Conservation (phyloP, 2,113 vertebrate species). For the Phainopepla nitens region DNA sequence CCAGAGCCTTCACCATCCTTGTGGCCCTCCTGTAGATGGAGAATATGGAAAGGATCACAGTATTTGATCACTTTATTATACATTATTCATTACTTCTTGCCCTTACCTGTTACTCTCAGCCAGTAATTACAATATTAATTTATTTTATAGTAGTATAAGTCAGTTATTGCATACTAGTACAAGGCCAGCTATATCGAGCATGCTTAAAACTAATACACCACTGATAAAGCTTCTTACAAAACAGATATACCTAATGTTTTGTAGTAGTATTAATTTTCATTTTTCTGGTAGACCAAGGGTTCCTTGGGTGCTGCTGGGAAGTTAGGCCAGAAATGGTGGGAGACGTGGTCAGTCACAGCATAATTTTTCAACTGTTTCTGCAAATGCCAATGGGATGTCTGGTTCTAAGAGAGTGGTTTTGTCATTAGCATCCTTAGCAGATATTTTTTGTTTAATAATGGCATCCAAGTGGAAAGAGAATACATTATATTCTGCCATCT, state of each 20-base stretch:
- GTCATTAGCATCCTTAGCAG: neutral
- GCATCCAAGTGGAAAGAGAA: neutral
- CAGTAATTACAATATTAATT: neutral
- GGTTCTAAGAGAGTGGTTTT: neutral
- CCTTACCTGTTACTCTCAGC: neutral
- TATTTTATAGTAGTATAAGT: neutral
- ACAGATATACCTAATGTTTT: neutral
- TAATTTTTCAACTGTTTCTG: neutral
- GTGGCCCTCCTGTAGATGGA: neutral
- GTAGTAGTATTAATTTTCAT: neutral
- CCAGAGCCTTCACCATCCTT: neutral
- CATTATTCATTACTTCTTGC: neutral
- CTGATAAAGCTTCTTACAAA: neutral
- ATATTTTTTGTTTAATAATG: neutral
- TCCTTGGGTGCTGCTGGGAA: neutral
- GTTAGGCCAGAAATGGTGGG: neutral
- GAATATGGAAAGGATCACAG: neutral
- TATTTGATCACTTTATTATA: neutral
- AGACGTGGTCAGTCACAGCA: neutral
- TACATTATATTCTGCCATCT: neutral
- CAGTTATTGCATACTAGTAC: neutral
- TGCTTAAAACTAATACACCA: neutral
- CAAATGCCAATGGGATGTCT: rapidly evolving
- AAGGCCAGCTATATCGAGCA: neutral
- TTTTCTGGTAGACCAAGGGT: neutral